Conservation (phyloP, 2,797 vertebrate species). For the Spinus olivaceus region DNA sequence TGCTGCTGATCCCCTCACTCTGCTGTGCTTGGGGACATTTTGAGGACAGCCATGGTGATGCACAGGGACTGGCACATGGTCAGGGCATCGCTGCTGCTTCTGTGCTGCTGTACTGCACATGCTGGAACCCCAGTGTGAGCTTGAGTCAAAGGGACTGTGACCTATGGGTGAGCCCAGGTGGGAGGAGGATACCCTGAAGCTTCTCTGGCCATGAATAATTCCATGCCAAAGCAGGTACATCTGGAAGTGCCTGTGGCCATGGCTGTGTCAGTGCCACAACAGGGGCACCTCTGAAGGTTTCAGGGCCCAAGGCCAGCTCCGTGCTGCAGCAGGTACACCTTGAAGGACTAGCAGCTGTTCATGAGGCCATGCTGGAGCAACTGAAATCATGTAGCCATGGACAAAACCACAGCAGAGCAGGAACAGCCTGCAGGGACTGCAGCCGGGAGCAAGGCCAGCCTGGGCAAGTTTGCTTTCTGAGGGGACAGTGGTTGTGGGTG, state of each 20-base stretch:
- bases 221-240: not conserved
- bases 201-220: not conserved
- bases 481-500: not conserved
- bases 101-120: not conserved
- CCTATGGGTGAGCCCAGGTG: accelerated
- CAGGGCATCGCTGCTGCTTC: accelerated
- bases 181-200: not conserved
- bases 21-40: not conserved
- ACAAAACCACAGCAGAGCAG: not conserved
- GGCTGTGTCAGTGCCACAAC: not conserved
- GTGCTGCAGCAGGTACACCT: not conserved
- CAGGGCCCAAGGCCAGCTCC: accelerated
- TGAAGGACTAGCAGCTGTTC: not conserved
- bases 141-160: accelerated
- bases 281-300: not conserved
- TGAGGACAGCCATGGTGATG: not conserved
- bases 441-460: not conserved
- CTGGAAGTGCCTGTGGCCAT: accelerated
- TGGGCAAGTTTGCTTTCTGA: not conserved
- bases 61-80: not conserved
- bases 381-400: accelerated
- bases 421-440: not conserved
- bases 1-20: not conserved
- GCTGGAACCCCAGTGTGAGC: not conserved
- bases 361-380: accelerated